phyloP scores from a whole-genome alignment of 2,888 invertebrate genomes.

The Eupithecia vulgata region DNA sequence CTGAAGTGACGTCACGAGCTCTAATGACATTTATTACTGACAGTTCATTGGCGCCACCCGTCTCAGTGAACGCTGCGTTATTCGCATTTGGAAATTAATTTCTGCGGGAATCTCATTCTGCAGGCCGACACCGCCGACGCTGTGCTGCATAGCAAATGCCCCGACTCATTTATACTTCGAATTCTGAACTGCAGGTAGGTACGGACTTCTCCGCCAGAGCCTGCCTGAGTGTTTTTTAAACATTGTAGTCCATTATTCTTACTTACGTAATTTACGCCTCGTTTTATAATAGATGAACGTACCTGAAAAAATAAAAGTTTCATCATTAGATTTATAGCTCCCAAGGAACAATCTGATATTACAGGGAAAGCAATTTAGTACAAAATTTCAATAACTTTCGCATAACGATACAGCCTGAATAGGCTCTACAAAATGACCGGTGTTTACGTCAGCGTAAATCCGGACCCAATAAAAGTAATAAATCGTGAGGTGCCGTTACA shows the following conservation, averaged over 20 bases:
- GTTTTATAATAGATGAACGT: conserved; percentile 35
- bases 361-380: conserved; percentile 34
- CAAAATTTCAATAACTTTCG: conserved; percentile 38
- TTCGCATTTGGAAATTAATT: conserved; percentile 72
- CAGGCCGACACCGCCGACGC: conserved; percentile 40
- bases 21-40: conserved; percentile 78
- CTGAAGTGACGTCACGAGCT: conserved; percentile 72
- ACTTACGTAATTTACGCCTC: conserved; percentile 25
- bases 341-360: conserved; percentile 16
- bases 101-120: conserved; percentile 63
- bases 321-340: conserved; percentile 35
- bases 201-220: conserved; percentile 24
- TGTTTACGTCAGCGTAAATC: conserved; percentile 61
- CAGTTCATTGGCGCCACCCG: conserved; percentile 73
- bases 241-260: conserved; percentile 16
- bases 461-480: conserved; percentile 69
- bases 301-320: conserved; percentile 51
- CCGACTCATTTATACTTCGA: conserved; percentile 38
- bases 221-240: conserved; percentile 27
- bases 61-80: conserved; percentile 62
- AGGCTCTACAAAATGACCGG: conserved; percentile 50
- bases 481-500: conserved; percentile 63
- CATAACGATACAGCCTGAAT: conserved; percentile 40
- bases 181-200: conserved; percentile 20
- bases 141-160: conserved; percentile 40